phyloP scores from a whole-genome alignment of 1,140 invertebrate genomes.

The Drosophila micromelanica region DNA sequence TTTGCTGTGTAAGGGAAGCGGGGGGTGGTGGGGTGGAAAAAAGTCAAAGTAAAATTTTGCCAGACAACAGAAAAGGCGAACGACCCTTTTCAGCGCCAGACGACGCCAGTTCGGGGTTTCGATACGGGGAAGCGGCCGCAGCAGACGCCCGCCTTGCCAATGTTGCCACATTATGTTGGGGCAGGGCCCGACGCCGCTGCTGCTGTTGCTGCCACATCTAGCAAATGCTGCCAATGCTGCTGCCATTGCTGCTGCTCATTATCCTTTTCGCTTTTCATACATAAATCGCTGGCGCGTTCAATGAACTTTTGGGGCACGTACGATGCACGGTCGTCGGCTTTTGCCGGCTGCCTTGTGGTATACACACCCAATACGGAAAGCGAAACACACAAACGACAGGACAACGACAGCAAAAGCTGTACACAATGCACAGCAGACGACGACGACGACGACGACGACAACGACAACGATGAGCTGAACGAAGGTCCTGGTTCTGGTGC shows the following conservation, averaged over 20 bases:
- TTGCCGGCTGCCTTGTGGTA: constrained; percentile 48
- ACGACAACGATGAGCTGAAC: constrained; percentile 19
- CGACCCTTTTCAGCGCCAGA: constrained; percentile 82
- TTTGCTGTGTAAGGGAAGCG: neutral
- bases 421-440: constrained; percentile 33
- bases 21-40: constrained; percentile 15
- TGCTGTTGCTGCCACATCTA: constrained; percentile 3
- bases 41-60: constrained; percentile 72
- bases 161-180: constrained; percentile 63
- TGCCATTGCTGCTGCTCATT: constrained; percentile 61
- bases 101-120: constrained; percentile 54
- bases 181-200: constrained; percentile 58
- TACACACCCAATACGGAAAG: constrained; percentile 84
- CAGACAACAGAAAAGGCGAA: constrained; percentile 83
- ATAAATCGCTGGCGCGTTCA: constrained; percentile 81
- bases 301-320: constrained; percentile 78
- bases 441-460: constrained; percentile 5
- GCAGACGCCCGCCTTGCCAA: constrained; percentile 32
- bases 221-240: constrained; percentile 8
- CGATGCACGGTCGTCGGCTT: constrained; percentile 68
- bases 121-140: constrained; percentile 29
- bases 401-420: constrained; percentile 66
- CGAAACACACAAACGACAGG: constrained; percentile 77
- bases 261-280: constrained; percentile 84
- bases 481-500: constrained; percentile 73